These are phyloP conservation scores for Sarcophaga variegata DNA, from an alignment of 2,888 invertebrate genomes.

Conservation along the genomic window DNA sequence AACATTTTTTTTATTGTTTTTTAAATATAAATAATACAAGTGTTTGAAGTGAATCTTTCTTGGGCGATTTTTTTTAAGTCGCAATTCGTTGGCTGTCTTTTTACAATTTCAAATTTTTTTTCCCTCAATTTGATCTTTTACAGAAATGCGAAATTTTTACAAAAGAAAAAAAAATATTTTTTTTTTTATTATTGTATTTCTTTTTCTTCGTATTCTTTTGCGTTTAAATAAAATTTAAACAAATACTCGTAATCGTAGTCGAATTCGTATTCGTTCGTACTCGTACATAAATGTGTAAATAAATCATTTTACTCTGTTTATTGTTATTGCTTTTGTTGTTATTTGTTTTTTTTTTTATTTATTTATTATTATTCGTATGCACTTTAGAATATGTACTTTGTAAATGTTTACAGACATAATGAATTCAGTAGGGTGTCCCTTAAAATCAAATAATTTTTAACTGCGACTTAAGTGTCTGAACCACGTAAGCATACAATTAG, in stretches of 20 bases:
- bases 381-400: slow-evolving; percentile 31
- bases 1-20: neutral
- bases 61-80: slow-evolving; percentile 27
- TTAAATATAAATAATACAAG: neutral
- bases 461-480: no score
- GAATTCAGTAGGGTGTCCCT: slow-evolving; percentile 1
- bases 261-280: neutral
- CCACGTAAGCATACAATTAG: no score
- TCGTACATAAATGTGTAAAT: neutral
- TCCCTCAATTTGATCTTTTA: slow-evolving; percentile 29
- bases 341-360: neutral
- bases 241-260: neutral
- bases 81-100: slow-evolving; percentile 21
- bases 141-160: slow-evolving; percentile 45
- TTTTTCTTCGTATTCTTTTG: neutral
- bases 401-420: neutral
- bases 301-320: slow-evolving; percentile 30
- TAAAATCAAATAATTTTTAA: neutral
- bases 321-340: slow-evolving; percentile 19
- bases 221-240: slow-evolving; percentile 35
- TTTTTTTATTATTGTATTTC: slow-evolving; percentile 8
- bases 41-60: neutral
- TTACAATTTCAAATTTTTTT: slow-evolving; percentile 9
- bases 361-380: slow-evolving; percentile 27
- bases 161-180: no score